phyloP scores from a whole-genome alignment of 2,797 vertebrate genomes.

The Selene dorsalis region DNA sequence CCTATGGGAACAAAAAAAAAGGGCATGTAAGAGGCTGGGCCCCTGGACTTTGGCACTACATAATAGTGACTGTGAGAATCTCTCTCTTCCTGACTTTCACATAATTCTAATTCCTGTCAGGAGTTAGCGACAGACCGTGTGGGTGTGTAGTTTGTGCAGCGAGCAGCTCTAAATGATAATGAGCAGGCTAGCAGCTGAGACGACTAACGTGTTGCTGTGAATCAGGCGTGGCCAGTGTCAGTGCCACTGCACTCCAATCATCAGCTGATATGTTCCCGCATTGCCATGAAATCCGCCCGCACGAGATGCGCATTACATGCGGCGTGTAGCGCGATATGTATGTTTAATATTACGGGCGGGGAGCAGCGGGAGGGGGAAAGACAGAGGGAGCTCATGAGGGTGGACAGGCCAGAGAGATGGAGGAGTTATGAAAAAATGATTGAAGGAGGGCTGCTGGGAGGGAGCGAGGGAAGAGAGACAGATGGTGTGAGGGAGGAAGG shows the following conservation, averaged over 20 bases:
- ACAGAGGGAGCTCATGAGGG: conserved; percentile 48
- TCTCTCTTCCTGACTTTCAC: conserved; percentile 55
- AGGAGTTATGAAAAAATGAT: conserved; percentile 80
- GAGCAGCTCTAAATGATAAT: conserved; percentile 74
- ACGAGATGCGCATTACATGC: conserved; percentile 26
- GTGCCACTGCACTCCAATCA: conserved; percentile 45
- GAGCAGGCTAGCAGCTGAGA: conserved; percentile 66
- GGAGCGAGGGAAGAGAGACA: conserved; percentile 69
- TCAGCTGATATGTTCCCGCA: conserved; percentile 47
- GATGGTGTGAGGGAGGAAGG: conserved; percentile 69
- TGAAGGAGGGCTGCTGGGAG: conserved; percentile 68
- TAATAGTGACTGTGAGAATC: conserved; percentile 64
- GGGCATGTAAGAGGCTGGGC: conserved; percentile 46
- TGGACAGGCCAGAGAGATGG: conserved; percentile 70
- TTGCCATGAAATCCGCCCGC: conserved; percentile 35
- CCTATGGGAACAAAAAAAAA: conserved; percentile 65
- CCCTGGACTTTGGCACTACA: conserved; percentile 59
- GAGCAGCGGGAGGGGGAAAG: conserved; percentile 15
- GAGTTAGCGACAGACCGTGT: conserved; percentile 59
- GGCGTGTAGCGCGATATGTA: conserved; percentile 9
- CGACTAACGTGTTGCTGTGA: conserved; percentile 43
- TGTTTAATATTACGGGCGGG: conserved; percentile 61
- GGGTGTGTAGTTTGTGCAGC: conserved; percentile 70
- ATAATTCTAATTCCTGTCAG: conserved; percentile 75
- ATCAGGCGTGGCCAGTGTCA: conserved; percentile 52